Base-by-base conservation (phyloP, 2,113 vertebrate species). In the Urocolius indicus region DNA sequence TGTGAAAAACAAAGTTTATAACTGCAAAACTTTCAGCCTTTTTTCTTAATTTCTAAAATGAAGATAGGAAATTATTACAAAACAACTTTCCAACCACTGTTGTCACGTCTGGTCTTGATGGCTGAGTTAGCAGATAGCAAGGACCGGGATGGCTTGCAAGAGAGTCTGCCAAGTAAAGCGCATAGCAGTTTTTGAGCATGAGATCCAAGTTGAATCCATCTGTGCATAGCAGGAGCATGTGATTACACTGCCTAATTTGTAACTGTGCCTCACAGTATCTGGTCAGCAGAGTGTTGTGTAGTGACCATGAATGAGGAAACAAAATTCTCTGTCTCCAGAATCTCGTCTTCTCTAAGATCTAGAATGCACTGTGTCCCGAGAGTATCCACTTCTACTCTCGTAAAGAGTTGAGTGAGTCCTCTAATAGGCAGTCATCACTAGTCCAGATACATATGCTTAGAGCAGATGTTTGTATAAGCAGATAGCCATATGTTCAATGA, bases 211-310 rank as follows among this genome's bases (percentile, higher is more conserved):
- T 62, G 21, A 49, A 58, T 29, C 29, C 18, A 11, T 71, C 61
- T 65, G 13, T 62, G n/a, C 10, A 22, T 3, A 89, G 29, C 81
- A 74, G 51, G 32, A 71, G 10, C 15, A 46, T 1, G 0, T 29
- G 36, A 48, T 55, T 57, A 51, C 62, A 32, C 43, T 51, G 38
- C 67, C 48, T 36, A 51, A 80, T 11, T n/a, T 69, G 29, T n/a
- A 72, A 29, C 9, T 0, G 2, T 0, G 0, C 26, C 43, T 55
- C 48, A 29, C 48, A 29, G 16, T n/a, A 9, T 12, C 48, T 68
- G 38, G 13, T 54, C 48, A 83, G 74, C 62, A 85, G 11, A 23
- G 13, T 36, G 17, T 10, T 76, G n/a, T 13, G 21, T 10, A 32
- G 12, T 63, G 12, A 32, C 27, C 23, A 16, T 22, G 20, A 14